These are phyloP conservation scores for Meandrusa payeni DNA, from an alignment of 2,888 invertebrate genomes.

Conservation along the genomic window DNA sequence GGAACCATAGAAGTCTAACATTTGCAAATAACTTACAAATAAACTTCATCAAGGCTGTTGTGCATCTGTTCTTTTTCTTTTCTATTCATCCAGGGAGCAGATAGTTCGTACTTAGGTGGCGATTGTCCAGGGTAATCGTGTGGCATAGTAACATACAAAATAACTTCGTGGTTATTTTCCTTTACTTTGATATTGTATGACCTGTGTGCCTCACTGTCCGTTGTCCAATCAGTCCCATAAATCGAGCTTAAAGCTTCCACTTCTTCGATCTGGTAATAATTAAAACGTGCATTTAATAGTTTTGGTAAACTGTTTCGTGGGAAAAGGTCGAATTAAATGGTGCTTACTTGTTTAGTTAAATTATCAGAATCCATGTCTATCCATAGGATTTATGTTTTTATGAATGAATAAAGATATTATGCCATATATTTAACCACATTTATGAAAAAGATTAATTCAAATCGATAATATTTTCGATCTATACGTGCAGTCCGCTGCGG, in stretches of 20 bases:
- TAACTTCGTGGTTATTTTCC: constrained; percentile 72
- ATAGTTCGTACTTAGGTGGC: constrained; percentile 85
- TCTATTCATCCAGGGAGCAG: constrained; percentile 85
- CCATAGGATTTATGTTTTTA: too few species aligned
- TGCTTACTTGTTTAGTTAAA: constrained; percentile 40
- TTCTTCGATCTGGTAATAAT: constrained; percentile 80
- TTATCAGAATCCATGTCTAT: constrained; percentile 54
- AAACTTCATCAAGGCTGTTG: constrained; percentile 81
- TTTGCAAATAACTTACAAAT: constrained; percentile 57
- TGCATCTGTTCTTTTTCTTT: constrained; percentile 79
- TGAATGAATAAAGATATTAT: too few species aligned
- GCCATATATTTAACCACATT: too few species aligned
- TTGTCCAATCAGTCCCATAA: constrained; percentile 85
- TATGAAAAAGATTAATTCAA: too few species aligned
- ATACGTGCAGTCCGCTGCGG: too few species aligned
- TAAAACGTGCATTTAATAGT: too few species aligned
- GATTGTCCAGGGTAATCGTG: constrained; percentile 82
- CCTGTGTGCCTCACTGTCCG: constrained; percentile 77
- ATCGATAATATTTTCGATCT: too few species aligned
- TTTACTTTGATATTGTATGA: constrained; percentile 82
- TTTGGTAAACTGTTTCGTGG: too few species aligned
- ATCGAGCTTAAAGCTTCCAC: constrained; percentile 87
- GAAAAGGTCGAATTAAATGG: too few species aligned
- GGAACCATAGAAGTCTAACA: too few species aligned
- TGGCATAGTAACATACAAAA: constrained; percentile 83